A percentile compares a stretch with the other conserved stretches of the same genome.
phyloP scores from a whole-genome alignment of 2,797 vertebrate genomes.

The Lacerta agilis region DNA sequence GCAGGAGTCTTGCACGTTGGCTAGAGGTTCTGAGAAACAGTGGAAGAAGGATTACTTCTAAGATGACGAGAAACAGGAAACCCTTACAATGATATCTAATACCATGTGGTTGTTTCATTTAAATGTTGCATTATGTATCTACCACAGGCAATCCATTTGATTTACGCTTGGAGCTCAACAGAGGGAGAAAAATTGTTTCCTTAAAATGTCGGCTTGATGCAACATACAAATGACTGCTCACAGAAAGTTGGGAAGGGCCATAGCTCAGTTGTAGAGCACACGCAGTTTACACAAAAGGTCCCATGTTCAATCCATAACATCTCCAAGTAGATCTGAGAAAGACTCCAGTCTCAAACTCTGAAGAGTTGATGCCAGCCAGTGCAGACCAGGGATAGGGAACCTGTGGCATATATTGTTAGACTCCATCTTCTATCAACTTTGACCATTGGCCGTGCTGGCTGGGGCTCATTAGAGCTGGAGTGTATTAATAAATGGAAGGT shows the following conservation, averaged over 20 bases:
- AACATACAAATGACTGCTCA: not conserved
- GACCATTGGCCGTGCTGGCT: too few relatives aligned
- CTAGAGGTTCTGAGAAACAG: accelerated
- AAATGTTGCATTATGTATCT: not conserved
- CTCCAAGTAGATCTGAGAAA: not conserved
- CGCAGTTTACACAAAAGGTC: not conserved
- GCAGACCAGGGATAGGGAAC: too few relatives aligned
- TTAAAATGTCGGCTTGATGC: not conserved
- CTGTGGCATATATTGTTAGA: too few relatives aligned
- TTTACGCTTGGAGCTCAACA: not conserved
- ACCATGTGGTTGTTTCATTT: not conserved
- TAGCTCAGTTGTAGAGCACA: not conserved
- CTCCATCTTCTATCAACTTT: too few relatives aligned
- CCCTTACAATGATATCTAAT: accelerated
- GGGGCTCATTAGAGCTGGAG: too few relatives aligned
- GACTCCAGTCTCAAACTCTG: not conserved
- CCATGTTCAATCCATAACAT: not conserved
- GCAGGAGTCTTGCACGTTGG: accelerated
- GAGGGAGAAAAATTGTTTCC: not conserved
- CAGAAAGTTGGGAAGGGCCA: not conserved
- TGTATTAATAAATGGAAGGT: too few relatives aligned
- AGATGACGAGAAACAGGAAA: accelerated
- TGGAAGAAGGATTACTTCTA: not conserved
- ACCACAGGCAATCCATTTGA: not conserved
- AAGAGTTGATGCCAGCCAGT: not conserved